A percentile compares a stretch with the other conserved stretches of the same genome.
Conservation (phyloP, 2,797 vertebrate genomes). For the Phrynocephalus forsythii region DNA sequence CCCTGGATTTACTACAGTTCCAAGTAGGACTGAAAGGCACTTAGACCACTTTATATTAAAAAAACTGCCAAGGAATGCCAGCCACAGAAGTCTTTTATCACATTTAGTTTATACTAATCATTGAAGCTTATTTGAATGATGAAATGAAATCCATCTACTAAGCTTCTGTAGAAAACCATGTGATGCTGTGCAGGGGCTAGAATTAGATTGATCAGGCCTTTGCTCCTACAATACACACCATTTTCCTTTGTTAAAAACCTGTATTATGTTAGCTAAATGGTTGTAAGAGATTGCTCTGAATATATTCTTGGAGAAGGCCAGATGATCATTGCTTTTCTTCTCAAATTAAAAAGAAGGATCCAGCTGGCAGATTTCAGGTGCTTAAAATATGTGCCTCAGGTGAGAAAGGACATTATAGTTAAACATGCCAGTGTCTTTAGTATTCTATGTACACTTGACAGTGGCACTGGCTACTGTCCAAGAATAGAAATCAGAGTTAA, state of each 20-base stretch:
- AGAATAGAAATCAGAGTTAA: conserved; percentile 51
- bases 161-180: conserved; percentile 21
- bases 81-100: not conserved
- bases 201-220: conserved; percentile 64
- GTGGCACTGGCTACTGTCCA: conserved; percentile 55
- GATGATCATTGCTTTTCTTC: conserved; percentile 66
- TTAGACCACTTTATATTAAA: not conserved
- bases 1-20: no score
- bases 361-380: conserved; percentile 70
- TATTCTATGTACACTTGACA: conserved; percentile 66
- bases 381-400: conserved; percentile 68
- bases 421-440: conserved; percentile 70
- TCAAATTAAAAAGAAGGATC: conserved; percentile 68
- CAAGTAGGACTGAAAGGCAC: not conserved
- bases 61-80: not conserved
- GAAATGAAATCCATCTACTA: conserved; percentile 11
- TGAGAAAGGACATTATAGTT: conserved; percentile 66
- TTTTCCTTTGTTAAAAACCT: conserved; percentile 49
- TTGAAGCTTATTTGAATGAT: conserved; percentile 50
- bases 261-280: conserved; percentile 65
- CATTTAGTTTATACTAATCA: not conserved
- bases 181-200: conserved; percentile 33
- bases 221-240: conserved; percentile 20
- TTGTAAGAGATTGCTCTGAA: conserved; percentile 61
- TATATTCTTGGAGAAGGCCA: conserved; percentile 64